Percentiles rank a stretch among this genome's conserved stretches.
These are phyloP conservation scores for Numenius phaeopus DNA, from an alignment of 2,797 vertebrate species.

Conservation along the genomic window DNA sequence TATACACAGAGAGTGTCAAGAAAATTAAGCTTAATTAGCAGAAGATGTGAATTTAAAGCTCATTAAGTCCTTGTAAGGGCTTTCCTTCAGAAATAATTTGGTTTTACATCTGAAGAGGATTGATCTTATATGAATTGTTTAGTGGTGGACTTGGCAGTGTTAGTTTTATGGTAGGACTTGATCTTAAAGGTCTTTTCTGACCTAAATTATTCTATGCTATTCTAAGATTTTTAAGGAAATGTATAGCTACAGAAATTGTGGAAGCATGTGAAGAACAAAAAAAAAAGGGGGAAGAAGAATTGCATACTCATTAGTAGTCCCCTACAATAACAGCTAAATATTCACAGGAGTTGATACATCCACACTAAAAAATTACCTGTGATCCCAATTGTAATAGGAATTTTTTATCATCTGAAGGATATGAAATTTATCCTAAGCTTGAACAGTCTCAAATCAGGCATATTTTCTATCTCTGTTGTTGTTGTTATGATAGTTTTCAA, in stretches of 20 bases:
- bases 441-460: not conserved
- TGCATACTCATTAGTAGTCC: not conserved
- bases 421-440: not conserved
- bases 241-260: not conserved
- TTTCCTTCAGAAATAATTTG: slow-evolving; percentile 4
- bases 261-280: not conserved
- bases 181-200: not conserved
- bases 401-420: not conserved
- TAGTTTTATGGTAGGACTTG: not conserved
- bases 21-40: slow-evolving; percentile 39
- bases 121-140: not conserved
- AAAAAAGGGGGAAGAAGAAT: too few species aligned
- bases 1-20: not conserved
- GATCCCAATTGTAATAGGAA: not conserved
- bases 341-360: not conserved
- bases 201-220: not conserved
- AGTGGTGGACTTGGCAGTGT: not conserved
- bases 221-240: not conserved
- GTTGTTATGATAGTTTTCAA: not conserved
- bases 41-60: slow-evolving; percentile 14
- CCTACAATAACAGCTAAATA: not conserved
- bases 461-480: not conserved
- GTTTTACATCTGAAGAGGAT: not conserved
- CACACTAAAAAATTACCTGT: not conserved
- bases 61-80: not conserved